Conservation (phyloP, 2,888 invertebrate species). For the Pantelozetes paolii region DNA sequence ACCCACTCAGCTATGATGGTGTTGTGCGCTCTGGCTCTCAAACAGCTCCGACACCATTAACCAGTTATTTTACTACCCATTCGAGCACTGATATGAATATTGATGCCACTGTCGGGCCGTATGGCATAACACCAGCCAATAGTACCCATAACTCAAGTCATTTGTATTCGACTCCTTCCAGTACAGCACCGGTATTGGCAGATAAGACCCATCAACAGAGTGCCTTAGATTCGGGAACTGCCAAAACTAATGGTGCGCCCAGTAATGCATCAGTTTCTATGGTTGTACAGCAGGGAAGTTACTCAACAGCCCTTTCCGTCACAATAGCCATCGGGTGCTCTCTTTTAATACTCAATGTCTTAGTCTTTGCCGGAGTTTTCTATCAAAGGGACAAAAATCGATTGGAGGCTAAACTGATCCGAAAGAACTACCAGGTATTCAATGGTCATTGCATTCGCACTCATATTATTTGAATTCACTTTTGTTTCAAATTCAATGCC, state of each 20-base stretch:
- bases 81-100: conserved; percentile 30
- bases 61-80: conserved; percentile 33
- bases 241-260: background rate
- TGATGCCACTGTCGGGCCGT: conserved; percentile 17
- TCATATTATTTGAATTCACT: background rate
- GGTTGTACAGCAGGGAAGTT: conserved; percentile 57
- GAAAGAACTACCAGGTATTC: conserved; percentile 44
- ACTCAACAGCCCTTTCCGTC: conserved; percentile 82
- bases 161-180: background rate
- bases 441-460: background rate
- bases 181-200: conserved; percentile 22
- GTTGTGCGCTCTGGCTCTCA: conserved; percentile 60
- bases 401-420: conserved; percentile 43
- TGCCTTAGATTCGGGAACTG: conserved; percentile 39
- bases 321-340: conserved; percentile 65
- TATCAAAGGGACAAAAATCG: conserved; percentile 46
- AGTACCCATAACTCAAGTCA: background rate
- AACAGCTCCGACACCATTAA: conserved; percentile 36
- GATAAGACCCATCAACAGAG: conserved; percentile 35
- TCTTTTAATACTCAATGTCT: conserved; percentile 46
- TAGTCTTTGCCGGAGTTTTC: conserved; percentile 47
- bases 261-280: conserved; percentile 42
- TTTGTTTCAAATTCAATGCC: background rate
- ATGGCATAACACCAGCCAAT: background rate
- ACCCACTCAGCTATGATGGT: conserved; percentile 82